Percentiles rank a stretch among this genome's conserved stretches.
phyloP scores from a whole-genome alignment of 1,140 invertebrate species.

The Probaryconus sp. region DNA sequence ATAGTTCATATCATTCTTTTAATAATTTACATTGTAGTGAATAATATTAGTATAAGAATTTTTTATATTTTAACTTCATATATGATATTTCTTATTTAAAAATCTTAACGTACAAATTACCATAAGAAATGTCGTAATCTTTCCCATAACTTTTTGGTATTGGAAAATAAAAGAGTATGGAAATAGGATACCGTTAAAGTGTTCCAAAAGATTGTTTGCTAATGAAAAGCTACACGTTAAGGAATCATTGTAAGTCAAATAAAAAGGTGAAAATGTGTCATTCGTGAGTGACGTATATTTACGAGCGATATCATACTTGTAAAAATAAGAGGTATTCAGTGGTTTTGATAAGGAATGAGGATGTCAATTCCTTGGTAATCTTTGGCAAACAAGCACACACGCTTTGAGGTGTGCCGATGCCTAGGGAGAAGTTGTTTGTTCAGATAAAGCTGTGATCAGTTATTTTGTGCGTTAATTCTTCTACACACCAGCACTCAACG shows the following conservation, averaged over 20 bases:
- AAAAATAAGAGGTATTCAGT: constrained; percentile 54
- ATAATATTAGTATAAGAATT: too few relatives aligned
- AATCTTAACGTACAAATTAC: too few relatives aligned
- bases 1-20: too few relatives aligned
- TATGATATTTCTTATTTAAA: too few relatives aligned
- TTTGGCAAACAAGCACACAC: constrained; percentile 60
- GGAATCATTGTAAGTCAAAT: constrained; percentile 14
- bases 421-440: constrained; percentile 60
- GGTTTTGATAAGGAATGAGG: constrained; percentile 61
- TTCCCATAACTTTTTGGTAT: too few relatives aligned
- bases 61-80: too few relatives aligned
- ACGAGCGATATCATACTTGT: constrained; percentile 46
- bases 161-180: too few relatives aligned
- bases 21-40: too few relatives aligned
- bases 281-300: constrained; percentile 58
- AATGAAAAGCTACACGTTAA: too few relatives aligned
- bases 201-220: neutral
- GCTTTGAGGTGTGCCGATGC: constrained; percentile 61
- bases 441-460: constrained; percentile 51
- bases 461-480: constrained; percentile 59
- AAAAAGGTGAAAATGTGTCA: constrained; percentile 40
- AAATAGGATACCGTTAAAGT: too few relatives aligned
- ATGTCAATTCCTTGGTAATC: constrained; percentile 63
- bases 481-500: constrained; percentile 42
- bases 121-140: too few relatives aligned